These are phyloP conservation scores for Xanthia icteritia DNA, from an alignment of 2,888 invertebrate genomes.

Conservation along the genomic window DNA sequence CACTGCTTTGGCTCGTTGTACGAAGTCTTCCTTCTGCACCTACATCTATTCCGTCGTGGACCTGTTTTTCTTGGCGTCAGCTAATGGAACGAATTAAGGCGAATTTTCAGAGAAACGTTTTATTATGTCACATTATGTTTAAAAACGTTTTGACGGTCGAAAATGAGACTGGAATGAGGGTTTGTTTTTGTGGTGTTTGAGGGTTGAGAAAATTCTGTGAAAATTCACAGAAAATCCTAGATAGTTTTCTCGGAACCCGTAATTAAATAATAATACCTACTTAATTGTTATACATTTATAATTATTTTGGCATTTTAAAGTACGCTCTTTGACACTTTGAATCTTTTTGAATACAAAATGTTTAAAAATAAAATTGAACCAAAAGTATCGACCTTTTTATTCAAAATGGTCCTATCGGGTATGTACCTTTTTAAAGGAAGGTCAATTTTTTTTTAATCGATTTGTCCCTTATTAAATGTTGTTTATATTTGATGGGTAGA, in stretches of 20 bases:
- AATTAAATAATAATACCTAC: not conserved
- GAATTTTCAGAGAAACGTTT: conserved; percentile 39
- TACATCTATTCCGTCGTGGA: not conserved
- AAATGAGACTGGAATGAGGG: conserved; percentile 2
- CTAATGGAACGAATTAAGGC: conserved; percentile 63
- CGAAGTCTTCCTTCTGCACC: conserved; percentile 7
- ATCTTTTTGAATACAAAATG: too few relatives aligned
- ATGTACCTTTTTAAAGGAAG: too few relatives aligned
- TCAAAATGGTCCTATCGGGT: too few relatives aligned
- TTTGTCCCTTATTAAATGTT: too few relatives aligned
- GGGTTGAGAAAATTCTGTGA: not conserved
- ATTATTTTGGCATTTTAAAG: not conserved
- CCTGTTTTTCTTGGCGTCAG: conserved; percentile 43
- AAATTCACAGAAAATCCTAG: not conserved
- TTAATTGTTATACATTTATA: too few relatives aligned
- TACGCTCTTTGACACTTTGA: not conserved
- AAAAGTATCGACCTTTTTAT: not conserved
- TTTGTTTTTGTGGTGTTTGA: conserved; percentile 37
- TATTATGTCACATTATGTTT: conserved; percentile 48
- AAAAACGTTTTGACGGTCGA: conserved; percentile 38
- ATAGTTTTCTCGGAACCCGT: not conserved
- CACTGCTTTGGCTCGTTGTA: not conserved
- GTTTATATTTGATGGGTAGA: too few relatives aligned
- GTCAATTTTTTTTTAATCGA: too few relatives aligned
- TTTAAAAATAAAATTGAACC: not conserved